Conservation (phyloP, 1,140 invertebrate species). For the Nilaparvata lugens region DNA sequence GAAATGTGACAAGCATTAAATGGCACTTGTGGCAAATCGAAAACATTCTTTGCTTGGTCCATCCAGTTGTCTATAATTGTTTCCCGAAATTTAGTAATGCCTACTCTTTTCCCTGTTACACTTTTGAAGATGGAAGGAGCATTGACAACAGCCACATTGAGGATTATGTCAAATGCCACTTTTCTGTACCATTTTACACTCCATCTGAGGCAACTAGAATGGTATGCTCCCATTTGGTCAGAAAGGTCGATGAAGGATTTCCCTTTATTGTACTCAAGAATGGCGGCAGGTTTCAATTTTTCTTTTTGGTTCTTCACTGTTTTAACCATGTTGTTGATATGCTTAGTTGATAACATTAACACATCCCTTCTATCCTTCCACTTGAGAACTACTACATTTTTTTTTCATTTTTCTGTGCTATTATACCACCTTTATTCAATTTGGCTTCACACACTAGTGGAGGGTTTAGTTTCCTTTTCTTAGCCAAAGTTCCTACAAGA, state of each 20-base stretch:
- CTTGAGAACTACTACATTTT: neutral
- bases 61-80: neutral
- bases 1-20: neutral
- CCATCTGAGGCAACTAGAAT: neutral
- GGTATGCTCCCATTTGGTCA: neutral
- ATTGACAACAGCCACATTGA: neutral
- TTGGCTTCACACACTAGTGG: neutral
- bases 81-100: too few relatives aligned
- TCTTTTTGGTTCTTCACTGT: neutral
- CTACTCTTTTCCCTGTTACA: too few relatives aligned
- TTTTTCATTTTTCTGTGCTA: neutral
- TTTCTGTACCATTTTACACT: neutral
- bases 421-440: neutral
- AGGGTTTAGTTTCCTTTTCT: neutral
- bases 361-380: neutral
- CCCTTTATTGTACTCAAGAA: neutral
- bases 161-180: neutral
- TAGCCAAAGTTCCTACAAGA: neutral
- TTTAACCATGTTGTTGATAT: neutral
- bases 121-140: neutral
- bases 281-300: neutral
- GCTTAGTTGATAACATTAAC: neutral
- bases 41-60: neutral
- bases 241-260: neutral
- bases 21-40: neutral